Percentiles rank a stretch among this genome's conserved stretches.
Conservation (phyloP, 2,797 vertebrate genomes). For the Lophius americanus region DNA sequence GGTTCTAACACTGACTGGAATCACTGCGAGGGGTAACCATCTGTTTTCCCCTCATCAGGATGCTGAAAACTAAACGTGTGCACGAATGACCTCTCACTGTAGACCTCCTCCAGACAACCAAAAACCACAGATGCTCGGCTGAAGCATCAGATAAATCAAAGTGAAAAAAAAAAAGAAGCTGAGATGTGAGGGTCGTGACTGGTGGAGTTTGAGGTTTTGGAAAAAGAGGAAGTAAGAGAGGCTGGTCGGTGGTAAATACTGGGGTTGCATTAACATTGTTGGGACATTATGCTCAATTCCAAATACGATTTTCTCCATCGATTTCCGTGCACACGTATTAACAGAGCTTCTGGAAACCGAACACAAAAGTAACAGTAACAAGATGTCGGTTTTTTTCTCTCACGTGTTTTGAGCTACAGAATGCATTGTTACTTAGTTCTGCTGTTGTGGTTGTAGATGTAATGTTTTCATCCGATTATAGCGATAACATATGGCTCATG, state of each 20-base stretch:
- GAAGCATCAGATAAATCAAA: conserved; percentile 29
- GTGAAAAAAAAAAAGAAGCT: conserved; percentile 26
- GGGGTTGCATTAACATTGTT: conserved; percentile 10
- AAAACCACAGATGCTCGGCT: conserved; percentile 20
- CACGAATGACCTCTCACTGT: conserved; percentile 38
- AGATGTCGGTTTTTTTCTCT: conserved; percentile 28
- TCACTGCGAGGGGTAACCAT: conserved; percentile 51
- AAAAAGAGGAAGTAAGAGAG: neutral
- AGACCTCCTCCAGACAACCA: conserved; percentile 47
- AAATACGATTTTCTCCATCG: neutral
- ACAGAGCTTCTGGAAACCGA: conserved; percentile 11
- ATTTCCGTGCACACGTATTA: neutral
- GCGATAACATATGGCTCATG: conserved; percentile 24
- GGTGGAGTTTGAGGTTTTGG: conserved; percentile 37
- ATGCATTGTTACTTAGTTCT: conserved; percentile 10
- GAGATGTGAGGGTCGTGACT: conserved; percentile 13
- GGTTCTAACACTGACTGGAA: conserved; percentile 22
- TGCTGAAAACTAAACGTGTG: conserved; percentile 35
- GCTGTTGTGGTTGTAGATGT: conserved; percentile 30
- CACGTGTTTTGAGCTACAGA: conserved; percentile 23
- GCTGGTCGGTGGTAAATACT: neutral
- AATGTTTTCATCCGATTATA: conserved; percentile 25
- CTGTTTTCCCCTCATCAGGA: conserved; percentile 59
- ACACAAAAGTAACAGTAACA: conserved; percentile 11
- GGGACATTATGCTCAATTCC: conserved; percentile 6